Conservation (phyloP, 2,113 vertebrate genomes). For the Fukomys damarensis region DNA sequence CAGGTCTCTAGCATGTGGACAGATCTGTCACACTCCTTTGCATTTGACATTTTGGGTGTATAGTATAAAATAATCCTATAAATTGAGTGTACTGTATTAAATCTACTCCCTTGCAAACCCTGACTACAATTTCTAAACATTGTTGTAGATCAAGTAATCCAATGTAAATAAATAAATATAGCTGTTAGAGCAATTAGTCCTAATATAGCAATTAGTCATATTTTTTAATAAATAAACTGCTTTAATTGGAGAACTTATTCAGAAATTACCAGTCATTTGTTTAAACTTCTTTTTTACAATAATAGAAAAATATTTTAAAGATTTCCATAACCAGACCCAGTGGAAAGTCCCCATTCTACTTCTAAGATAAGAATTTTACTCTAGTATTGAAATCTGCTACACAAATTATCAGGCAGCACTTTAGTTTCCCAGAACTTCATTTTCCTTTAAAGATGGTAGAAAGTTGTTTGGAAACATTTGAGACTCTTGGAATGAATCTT, state of each 20-base stretch:
- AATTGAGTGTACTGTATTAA: too few species aligned
- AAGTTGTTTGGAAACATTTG: neutral
- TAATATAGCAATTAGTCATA: too few species aligned
- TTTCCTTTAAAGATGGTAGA: neutral
- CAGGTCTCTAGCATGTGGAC: too few species aligned
- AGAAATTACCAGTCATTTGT: neutral
- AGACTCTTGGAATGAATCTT: neutral
- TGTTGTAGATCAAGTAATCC: neutral
- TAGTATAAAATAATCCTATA: too few species aligned
- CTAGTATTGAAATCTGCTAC: neutral
- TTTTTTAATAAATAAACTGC: neutral
- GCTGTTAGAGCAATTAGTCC: too few species aligned
- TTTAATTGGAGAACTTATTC: neutral
- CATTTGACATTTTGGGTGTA: too few species aligned
- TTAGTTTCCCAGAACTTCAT: neutral
- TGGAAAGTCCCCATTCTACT: neutral
- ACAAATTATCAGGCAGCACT: neutral
- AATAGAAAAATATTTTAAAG: neutral
- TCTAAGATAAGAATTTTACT: neutral
- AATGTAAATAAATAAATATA: slow-evolving; percentile 3
- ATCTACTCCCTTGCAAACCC: too few species aligned
- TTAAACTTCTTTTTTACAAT: neutral
- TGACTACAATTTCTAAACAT: neutral
- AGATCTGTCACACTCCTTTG: too few species aligned
- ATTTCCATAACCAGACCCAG: neutral